Conservation (phyloP, 2,113 vertebrate species). For the Fulmarus glacialis region DNA sequence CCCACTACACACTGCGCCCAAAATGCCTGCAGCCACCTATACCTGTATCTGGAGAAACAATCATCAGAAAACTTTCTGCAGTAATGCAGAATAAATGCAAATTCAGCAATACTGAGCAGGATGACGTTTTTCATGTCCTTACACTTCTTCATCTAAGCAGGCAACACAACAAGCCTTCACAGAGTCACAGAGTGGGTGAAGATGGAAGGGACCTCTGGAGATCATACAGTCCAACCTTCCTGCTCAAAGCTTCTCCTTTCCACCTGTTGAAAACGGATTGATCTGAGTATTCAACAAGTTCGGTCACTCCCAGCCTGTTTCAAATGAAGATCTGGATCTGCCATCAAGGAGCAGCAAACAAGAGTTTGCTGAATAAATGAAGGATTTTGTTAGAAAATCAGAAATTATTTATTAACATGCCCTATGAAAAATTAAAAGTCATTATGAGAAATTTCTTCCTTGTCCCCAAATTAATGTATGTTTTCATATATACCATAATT, state of each 20-base stretch:
- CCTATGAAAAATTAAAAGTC: background rate
- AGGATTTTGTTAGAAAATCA: background rate
- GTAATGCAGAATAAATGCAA: background rate
- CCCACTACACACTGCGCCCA: background rate
- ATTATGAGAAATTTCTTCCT: background rate
- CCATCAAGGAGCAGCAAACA: background rate
- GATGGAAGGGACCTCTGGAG: background rate
- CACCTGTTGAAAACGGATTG: background rate
- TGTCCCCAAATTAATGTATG: background rate
- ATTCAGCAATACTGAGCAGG: background rate
- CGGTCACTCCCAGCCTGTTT: rapidly evolving
- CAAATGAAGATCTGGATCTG: background rate
- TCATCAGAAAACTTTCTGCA: background rate
- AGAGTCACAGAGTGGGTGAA: background rate
- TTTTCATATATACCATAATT: background rate
- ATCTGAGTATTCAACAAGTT: background rate
- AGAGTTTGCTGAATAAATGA: background rate
- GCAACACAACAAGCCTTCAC: background rate
- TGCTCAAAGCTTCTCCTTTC: background rate
- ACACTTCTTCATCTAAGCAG: background rate
- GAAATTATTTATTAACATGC: background rate
- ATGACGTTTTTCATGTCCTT: background rate
- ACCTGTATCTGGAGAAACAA: background rate
- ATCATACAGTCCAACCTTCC: background rate
- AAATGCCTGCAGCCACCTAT: background rate